A percentile compares a stretch with the other conserved stretches of the same genome.
These are phyloP conservation scores for Callinectes sapidus DNA, from an alignment of 2,888 invertebrate genomes.

Conservation along the genomic window DNA sequence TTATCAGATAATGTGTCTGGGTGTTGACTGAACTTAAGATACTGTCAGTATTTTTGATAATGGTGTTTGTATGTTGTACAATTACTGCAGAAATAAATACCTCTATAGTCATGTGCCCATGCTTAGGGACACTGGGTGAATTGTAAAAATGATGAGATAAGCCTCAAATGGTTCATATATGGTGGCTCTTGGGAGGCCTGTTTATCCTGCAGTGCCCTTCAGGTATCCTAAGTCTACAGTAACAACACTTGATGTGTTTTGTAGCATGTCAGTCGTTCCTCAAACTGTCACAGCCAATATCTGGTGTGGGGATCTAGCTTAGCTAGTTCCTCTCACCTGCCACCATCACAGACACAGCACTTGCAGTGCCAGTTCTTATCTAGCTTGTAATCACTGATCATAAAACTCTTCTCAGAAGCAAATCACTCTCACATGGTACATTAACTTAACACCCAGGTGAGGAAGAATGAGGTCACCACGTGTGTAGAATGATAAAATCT, in stretches of 20 bases:
- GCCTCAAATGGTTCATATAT: background rate
- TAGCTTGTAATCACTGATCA: conserved; percentile 16
- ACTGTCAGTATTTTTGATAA: background rate
- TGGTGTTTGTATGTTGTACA: background rate
- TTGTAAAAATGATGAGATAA: conserved; percentile 5
- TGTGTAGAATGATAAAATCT: background rate
- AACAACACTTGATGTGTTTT: conserved; percentile 36
- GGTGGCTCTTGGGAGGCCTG: background rate
- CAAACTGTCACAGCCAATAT: conserved; percentile 66
- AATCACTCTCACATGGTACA: conserved; percentile 13
- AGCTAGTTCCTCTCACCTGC: conserved; percentile 38
- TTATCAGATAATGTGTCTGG: background rate
- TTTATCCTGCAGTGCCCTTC: conserved; percentile 8
- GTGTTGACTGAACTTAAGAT: background rate
- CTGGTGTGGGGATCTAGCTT: conserved; percentile 44
- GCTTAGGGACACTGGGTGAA: background rate
- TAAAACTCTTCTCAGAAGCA: conserved; percentile 15
- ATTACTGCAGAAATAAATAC: background rate
- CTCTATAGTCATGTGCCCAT: background rate
- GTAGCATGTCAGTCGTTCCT: conserved; percentile 59
- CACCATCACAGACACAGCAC: conserved; percentile 24
- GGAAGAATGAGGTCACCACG: conserved; percentile 21
- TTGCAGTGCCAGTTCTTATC: background rate
- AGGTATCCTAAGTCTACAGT: conserved; percentile 9
- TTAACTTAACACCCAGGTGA: conserved; percentile 5